These are phyloP conservation scores for Nyctibius bracteatus DNA, from an alignment of 2,113 vertebrate genomes.

Conservation along the genomic window DNA sequence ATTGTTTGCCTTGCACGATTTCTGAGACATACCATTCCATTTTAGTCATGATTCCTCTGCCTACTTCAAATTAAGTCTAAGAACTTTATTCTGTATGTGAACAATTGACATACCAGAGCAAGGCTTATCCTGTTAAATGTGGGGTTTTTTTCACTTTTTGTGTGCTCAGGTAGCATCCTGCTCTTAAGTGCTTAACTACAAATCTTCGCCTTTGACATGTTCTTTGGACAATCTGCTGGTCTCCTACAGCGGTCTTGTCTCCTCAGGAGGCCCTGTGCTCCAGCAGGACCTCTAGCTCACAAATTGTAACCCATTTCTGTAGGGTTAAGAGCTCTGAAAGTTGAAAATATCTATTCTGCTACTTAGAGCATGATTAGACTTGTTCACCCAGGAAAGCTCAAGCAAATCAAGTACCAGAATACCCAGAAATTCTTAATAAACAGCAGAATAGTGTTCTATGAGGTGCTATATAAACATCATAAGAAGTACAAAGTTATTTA, in stretches of 20 bases:
- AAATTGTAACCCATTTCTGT: neutral
- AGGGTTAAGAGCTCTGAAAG: neutral
- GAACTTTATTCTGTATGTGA: neutral
- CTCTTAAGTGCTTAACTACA: neutral
- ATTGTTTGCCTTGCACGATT: neutral
- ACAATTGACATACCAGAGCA: neutral
- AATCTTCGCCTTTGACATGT: neutral
- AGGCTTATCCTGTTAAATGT: neutral
- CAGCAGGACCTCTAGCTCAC: neutral
- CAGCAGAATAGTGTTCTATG: neutral
- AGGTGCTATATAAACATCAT: neutral
- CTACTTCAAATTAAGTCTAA: neutral
- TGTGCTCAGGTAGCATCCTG: neutral
- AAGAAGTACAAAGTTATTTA: neutral
- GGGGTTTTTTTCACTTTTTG: neutral
- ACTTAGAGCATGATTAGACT: neutral
- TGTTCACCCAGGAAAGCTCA: neutral
- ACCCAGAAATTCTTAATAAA: neutral
- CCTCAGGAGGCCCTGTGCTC: neutral
- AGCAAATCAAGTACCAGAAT: neutral
- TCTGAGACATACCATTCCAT: neutral
- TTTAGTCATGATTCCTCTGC: neutral
- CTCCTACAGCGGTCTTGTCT: neutral
- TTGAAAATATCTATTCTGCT: neutral
- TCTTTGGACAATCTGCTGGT: neutral